Evolutionary conservation across 2,113 vertebrate species (phyloP), one percentile per base, ranked within the genome.

Genomic region (Riparia riparia): DNA sequence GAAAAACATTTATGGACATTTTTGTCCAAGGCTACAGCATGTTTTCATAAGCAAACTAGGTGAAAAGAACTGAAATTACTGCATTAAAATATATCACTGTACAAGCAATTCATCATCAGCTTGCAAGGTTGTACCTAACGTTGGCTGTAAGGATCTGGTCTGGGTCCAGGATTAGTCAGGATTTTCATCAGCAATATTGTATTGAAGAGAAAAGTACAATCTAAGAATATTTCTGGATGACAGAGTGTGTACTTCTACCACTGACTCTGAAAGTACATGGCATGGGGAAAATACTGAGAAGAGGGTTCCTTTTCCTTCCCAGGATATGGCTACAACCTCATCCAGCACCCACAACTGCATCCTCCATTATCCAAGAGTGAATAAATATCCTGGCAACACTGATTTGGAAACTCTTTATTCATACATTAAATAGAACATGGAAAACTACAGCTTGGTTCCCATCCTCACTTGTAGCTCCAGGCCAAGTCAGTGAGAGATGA

Each of bases 271-370:
- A 18, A 42, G 56, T 25, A 6, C 29, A 19, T 26, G 49, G 32
- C 31, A 42, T 0, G 0, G 32, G 14, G 49, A 26, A 88, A 82
- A 51, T 11, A 14, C 18, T 6, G 34, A 50, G 61, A 1, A 41
- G 11, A 37, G n/a, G 28, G 19, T 26, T 47, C 34, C 20, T 64
- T 28, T 79, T 64, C 32, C 51, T 84, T 71, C 53, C 88, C 79
- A 47, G 34, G 39, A 58, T 56, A 42, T 12, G 54, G 15, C 51
- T 49, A 1, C 19, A 31, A 32, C 16, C 37, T 29, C 53, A 44
- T 6, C 63, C 58, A 53, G 66, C n/a, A 37, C 15, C 7, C 6
- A 5, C 57, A 60, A 24, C 31, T 4, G 24, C 57, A 9, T 50
- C 56, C 34, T 39, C 11, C 37, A 1, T 24, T 68, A 63, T 31